Percentiles rank a stretch among this genome's conserved stretches.
These are phyloP conservation scores for Heliconius eleuchia DNA, from an alignment of 1,140 invertebrate genomes.

Conservation along the genomic window DNA sequence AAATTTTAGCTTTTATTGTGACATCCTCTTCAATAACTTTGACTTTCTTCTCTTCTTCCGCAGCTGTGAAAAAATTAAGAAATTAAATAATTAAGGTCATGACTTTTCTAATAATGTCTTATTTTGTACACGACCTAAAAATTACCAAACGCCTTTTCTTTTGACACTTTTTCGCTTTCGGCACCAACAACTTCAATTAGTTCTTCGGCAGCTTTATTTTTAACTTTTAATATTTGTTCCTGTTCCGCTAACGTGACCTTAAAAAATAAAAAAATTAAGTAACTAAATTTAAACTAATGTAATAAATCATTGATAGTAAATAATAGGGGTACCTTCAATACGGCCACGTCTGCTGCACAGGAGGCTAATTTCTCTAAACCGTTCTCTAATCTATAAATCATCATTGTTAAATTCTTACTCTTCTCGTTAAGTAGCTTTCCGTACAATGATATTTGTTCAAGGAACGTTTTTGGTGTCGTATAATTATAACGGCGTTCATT, in stretches of 20 bases:
- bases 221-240: slow-evolving; percentile 92
- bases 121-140: neutral
- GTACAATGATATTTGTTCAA: slow-evolving; percentile 96
- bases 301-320: neutral
- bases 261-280: neutral
- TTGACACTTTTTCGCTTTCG: slow-evolving; percentile 94
- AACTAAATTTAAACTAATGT: neutral
- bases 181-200: slow-evolving; percentile 94
- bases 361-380: slow-evolving; percentile 93
- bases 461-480: slow-evolving; percentile 96
- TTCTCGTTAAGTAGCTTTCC: slow-evolving; percentile 90
- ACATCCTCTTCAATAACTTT: slow-evolving; percentile 94
- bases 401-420: slow-evolving; percentile 88
- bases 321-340: slow-evolving; percentile 73
- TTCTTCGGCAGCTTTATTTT: slow-evolving; percentile 94
- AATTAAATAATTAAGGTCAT: neutral
- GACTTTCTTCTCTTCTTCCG: slow-evolving; percentile 94
- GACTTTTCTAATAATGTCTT: neutral
- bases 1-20: slow-evolving; percentile 90
- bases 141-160: slow-evolving; percentile 90
- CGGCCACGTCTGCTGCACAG: slow-evolving; percentile 89
- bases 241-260: slow-evolving; percentile 92
- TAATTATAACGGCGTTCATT: slow-evolving; percentile 97
- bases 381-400: slow-evolving; percentile 91
- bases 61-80: slow-evolving; percentile 68